Percentiles rank a stretch among this genome's conserved stretches.
Evolutionary conservation across 53 echinoderm and acorn worm species (phyloP).

Genomic region (Holothuria leucospilota): DNA sequence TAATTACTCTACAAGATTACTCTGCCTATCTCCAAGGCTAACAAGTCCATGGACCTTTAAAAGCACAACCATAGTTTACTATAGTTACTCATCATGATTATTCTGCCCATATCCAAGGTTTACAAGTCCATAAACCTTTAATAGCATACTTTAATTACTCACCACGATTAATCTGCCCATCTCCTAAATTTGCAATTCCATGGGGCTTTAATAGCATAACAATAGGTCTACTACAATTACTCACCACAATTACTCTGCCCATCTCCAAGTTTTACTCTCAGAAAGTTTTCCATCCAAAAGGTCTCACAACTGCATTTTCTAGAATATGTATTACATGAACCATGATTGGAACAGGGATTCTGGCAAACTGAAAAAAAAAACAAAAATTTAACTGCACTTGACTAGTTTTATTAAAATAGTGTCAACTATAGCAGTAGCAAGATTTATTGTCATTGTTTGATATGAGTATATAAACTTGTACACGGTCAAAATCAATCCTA

Average conservation of each 20-base stretch:
- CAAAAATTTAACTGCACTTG: too few species aligned
- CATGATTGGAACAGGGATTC: slow-evolving; percentile 91
- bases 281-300: slow-evolving; percentile 97
- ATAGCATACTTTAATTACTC: not conserved
- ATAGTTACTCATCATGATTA: slow-evolving; percentile 71
- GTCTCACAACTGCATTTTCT: slow-evolving; percentile 89
- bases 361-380: slow-evolving; percentile 77
- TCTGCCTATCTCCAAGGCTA: slow-evolving; percentile 77
- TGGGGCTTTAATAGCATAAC: too few species aligned
- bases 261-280: slow-evolving; percentile 77
- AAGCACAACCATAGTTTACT: not conserved
- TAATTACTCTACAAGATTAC: slow-evolving; percentile 78
- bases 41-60: too few species aligned
- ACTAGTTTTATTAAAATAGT: too few species aligned
- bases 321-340: slow-evolving; percentile 77
- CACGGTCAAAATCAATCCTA: too few species aligned
- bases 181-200: slow-evolving; percentile 48
- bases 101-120: slow-evolving; percentile 81
- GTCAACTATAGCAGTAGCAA: too few species aligned
- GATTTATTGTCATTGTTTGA: too few species aligned
- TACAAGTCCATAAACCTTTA: too few species aligned
- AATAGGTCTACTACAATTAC: not conserved
- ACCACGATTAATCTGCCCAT: slow-evolving; percentile 45
- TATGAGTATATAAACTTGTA: too few species aligned
- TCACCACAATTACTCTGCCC: slow-evolving; percentile 94